Evolutionary conservation across 35 echinoderm and acorn worm species (phyloP), one percentile per base, ranked within the genome.

Genomic region (Stichopus chloronotus): DNA sequence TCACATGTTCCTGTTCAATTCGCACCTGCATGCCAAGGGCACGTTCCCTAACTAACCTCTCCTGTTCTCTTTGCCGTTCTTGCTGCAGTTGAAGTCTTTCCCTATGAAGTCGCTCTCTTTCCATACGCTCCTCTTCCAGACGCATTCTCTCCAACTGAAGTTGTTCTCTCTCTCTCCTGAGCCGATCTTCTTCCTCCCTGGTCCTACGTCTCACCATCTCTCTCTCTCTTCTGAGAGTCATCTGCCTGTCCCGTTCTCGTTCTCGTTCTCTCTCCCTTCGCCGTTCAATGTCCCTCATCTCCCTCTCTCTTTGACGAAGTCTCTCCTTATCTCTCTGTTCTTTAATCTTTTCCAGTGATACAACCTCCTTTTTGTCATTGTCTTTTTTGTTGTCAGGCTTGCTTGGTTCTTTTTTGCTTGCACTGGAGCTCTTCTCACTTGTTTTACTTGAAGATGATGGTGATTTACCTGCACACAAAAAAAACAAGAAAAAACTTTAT

Each of bases 281-380:
- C n/a, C 97, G 78, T 61, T 99, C 97, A 17, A 87, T 89, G 52
- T 96, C 95, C 52, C 97, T 79, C 52, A 84, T 58, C 52, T 94
- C 93, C 52, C 93, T 72, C 61, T 96, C 96, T 58, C 94, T 87
- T 19, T 98, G 95, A 9, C 92, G 89, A 43, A 94, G 90, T 78
- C 96, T 92, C 58, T 95, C 94, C 79, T 92, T 95, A 21, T 95
- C 92, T 25, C 96, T 91, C 65, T 98, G 92, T 65, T 98, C 96
- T 78, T 95, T 94, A 57, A 98, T 98, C 93, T 98, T 95, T 55
- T 98, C 96, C 53, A 98, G 81, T 4, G 96, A 98, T 14, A 98
- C 76, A 20, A 98, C 87, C 56, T 98, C 96, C 65, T 95, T 94
- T 57, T 91, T 93, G n/a, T 94, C 94, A 11, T 58, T 83, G 54